Conservation (phyloP, 2,113 vertebrate species). For the Sminthopsis crassicaudata region DNA sequence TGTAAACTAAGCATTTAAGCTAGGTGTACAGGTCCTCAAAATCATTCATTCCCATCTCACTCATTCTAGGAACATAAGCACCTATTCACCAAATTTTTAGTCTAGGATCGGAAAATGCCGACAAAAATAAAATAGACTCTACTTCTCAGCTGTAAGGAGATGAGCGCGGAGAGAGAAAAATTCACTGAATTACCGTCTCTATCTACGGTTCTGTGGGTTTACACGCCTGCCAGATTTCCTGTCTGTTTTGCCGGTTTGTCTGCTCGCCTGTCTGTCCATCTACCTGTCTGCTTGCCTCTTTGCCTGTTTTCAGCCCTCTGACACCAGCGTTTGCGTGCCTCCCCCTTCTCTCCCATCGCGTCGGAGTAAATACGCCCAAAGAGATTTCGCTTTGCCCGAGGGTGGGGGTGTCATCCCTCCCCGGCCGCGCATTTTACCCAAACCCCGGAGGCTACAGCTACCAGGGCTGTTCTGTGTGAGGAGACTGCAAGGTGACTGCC, state of each 20-base stretch:
- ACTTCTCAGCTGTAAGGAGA: not conserved
- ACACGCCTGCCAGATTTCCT: not conserved
- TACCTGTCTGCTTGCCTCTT: not conserved
- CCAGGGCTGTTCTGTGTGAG: slow-evolving; percentile 40
- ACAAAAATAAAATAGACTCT: not conserved
- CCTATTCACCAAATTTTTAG: not conserved
- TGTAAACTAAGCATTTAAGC: no score
- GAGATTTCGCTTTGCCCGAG: not conserved
- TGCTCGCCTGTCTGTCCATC: not conserved
- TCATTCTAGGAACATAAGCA: no score
- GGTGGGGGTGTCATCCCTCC: not conserved
- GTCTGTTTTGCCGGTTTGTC: not conserved
- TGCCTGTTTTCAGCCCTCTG: not conserved
- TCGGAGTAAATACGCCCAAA: fast-evolving
- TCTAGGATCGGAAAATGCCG: not conserved
- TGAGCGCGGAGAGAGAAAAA: not conserved
- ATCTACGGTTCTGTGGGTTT: not conserved
- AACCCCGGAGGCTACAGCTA: slow-evolving; percentile 9
- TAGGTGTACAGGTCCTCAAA: not conserved
- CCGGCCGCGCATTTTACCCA: not conserved
- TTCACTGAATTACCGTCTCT: not conserved
- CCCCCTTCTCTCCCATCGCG: not conserved
- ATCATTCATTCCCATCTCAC: not conserved
- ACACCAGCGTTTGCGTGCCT: not conserved
- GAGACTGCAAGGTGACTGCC: slow-evolving; percentile 61